Evolutionary conservation across 92 coral and sea anemone species (phyloP).

Genomic region (Parazoanthus swiftii): DNA sequence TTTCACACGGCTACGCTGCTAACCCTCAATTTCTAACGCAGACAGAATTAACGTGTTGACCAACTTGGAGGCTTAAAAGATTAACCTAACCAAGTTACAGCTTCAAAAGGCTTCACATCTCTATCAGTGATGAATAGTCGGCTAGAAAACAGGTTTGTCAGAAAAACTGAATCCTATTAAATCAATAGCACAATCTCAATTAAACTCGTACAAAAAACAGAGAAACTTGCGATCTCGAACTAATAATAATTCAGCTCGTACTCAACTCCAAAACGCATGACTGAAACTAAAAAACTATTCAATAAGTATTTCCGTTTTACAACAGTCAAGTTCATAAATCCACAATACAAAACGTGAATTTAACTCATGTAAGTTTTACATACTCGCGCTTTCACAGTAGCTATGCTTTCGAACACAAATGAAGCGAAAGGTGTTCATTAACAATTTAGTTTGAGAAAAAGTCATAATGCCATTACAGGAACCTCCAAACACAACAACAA

Average conservation of each 20-base stretch:
- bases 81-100: neutral
- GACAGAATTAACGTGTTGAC: neutral
- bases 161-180: neutral
- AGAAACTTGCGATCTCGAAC: neutral
- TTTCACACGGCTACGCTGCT: neutral
- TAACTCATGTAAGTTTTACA: neutral
- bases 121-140: neutral
- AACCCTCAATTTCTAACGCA: too few species aligned
- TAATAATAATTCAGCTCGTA: neutral
- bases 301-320: neutral
- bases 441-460: neutral
- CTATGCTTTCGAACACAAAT: neutral
- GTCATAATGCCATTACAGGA: neutral
- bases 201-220: neutral
- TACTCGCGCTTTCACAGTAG: neutral
- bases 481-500: too few species aligned
- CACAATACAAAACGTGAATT: neutral
- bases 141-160: neutral
- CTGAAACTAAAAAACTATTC: conserved; percentile 1
- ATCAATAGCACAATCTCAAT: neutral
- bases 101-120: neutral
- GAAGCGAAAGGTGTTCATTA: neutral
- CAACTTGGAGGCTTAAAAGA: neutral
- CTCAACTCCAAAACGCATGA: neutral
- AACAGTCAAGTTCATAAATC: neutral